A percentile compares a stretch with the other conserved stretches of the same genome.
Evolutionary conservation across 2,797 vertebrate species (phyloP).

Genomic region (Sphenodon punctatus): DNA sequence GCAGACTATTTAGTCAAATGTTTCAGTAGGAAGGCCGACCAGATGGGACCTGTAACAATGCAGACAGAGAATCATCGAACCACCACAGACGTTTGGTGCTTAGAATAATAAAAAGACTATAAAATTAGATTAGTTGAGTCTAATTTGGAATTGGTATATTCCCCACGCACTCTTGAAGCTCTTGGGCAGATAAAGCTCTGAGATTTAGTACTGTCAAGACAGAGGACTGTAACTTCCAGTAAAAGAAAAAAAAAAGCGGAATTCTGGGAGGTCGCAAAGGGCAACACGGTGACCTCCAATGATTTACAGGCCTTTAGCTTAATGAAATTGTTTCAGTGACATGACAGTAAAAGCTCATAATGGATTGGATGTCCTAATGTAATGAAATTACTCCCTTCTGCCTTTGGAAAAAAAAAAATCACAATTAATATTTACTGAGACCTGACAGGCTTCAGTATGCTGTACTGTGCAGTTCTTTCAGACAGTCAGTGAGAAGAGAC

Average conservation of each 20-base stretch:
- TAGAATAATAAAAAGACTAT: constrained; percentile 94
- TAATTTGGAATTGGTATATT: constrained; percentile 87
- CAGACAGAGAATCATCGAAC: constrained; percentile 81
- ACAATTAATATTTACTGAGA: constrained; percentile 99
- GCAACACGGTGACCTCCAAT: constrained; percentile 90
- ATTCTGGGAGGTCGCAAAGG: constrained; percentile 83
- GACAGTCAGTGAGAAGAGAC: constrained; percentile 76
- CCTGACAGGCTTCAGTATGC: constrained; percentile 86
- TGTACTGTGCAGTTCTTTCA: constrained; percentile 76
- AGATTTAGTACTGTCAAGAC: constrained; percentile 83
- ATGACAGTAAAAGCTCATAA: constrained; percentile 99
- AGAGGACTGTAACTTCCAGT: constrained; percentile 85
- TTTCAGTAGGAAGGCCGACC: constrained; percentile 78
- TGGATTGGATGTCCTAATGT: constrained; percentile 99
- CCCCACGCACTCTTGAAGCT: constrained; percentile 77
- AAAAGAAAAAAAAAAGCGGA: constrained; percentile 78
- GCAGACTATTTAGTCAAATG: constrained; percentile 73
- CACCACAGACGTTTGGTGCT: constrained; percentile 90
- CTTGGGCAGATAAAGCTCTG: constrained; percentile 80
- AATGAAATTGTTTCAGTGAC: constrained; percentile 99
- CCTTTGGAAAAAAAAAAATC: constrained; percentile 88
- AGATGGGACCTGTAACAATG: constrained; percentile 87
- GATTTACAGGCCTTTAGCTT: constrained; percentile 99
- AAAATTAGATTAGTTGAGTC: constrained; percentile 92
- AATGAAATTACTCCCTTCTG: constrained; percentile 99